A percentile compares a stretch with the other conserved stretches of the same genome.
These are phyloP conservation scores for Mnemiopsis leidyi DNA, from an alignment of 37 sponge, comb jelly and placozoan species.

Conservation along the genomic window DNA sequence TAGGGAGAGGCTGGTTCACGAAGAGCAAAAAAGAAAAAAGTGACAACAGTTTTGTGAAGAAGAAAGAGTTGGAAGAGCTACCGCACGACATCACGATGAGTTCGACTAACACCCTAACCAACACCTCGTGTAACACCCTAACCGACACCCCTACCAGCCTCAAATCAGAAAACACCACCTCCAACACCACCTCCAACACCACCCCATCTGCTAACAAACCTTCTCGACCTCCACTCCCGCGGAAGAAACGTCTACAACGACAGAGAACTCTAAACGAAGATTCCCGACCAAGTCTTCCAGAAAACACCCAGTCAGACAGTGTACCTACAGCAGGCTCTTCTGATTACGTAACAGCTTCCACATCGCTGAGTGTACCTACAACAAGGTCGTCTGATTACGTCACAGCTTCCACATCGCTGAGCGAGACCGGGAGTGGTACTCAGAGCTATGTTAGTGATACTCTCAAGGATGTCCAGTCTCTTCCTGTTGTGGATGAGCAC, in stretches of 20 bases:
- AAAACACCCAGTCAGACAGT: neutral
- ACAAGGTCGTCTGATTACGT: neutral
- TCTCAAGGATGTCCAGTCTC: neutral
- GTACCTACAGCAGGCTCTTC: neutral
- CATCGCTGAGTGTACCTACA: neutral
- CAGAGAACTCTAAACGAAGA: constrained; percentile 56
- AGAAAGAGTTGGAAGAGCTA: constrained; percentile 8
- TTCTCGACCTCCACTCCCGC: neutral
- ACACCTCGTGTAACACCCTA: neutral
- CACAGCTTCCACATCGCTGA: neutral
- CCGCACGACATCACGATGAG: neutral
- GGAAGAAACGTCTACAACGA: constrained; percentile 9
- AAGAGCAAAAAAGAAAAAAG: neutral
- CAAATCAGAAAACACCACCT: neutral
- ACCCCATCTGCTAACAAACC: neutral
- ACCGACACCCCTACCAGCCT: neutral
- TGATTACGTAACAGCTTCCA: neutral
- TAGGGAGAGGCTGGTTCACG: constrained; percentile 19
- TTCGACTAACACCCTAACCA: constrained; percentile 28
- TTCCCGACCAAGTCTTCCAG: neutral
- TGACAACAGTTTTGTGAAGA: constrained; percentile 54
- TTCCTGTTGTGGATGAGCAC: neutral
- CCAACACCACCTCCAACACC: neutral
- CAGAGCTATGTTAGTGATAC: neutral
- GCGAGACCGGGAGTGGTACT: neutral